phyloP scores from a whole-genome alignment of 2,797 vertebrate species.

The Karalla daura region DNA sequence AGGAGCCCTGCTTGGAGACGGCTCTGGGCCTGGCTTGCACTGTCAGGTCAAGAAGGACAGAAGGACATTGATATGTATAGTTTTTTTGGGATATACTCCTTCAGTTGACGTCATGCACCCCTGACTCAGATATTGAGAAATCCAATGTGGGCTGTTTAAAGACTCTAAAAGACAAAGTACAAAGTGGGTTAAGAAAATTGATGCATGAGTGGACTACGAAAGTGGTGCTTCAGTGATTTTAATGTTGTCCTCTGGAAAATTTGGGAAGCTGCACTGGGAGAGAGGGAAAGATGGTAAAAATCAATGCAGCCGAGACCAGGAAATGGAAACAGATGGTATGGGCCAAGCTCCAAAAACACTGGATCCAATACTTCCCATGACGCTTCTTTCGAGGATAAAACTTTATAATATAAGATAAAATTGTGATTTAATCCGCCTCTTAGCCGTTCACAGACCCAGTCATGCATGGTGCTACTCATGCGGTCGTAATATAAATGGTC shows the following conservation, averaged over 20 bases:
- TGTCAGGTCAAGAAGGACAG: not conserved
- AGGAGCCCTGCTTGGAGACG: not conserved
- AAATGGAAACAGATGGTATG: not conserved
- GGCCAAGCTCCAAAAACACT: not conserved
- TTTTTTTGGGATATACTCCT: too few species aligned
- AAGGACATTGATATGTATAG: not conserved
- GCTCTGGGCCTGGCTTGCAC: not conserved
- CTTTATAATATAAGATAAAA: not conserved
- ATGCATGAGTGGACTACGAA: too few species aligned
- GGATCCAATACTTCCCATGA: not conserved
- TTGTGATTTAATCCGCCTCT: not conserved
- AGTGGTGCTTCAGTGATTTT: not conserved
- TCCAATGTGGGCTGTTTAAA: too few species aligned
- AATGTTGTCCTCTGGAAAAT: not conserved
- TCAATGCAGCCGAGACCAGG: not conserved
- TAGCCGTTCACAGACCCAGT: not conserved
- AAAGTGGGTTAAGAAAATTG: too few species aligned
- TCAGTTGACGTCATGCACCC: too few species aligned
- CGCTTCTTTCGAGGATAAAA: not conserved
- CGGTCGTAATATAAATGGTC: conserved; percentile 19
- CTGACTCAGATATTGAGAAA: too few species aligned
- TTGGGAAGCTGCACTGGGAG: not conserved
- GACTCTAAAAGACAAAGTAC: too few species aligned
- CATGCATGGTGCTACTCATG: not conserved
- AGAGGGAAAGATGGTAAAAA: not conserved